Percentiles rank a stretch among this genome's conserved stretches.
These are phyloP conservation scores for Mimas tiliae DNA, from an alignment of 2,888 invertebrate genomes.

Conservation along the genomic window DNA sequence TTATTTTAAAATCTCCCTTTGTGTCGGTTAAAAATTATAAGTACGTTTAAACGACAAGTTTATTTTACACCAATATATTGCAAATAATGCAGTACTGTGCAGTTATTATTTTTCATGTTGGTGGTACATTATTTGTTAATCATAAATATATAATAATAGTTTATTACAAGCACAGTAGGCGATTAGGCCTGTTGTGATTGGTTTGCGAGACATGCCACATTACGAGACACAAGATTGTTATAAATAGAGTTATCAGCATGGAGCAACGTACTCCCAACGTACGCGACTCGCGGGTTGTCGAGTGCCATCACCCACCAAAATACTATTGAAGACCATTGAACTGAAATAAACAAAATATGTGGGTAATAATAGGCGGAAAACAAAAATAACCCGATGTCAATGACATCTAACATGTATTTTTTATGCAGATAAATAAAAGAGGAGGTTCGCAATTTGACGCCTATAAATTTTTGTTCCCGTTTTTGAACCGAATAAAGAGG, in stretches of 20 bases:
- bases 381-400: slow-evolving; percentile 4
- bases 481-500: too few relatives aligned
- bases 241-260: slow-evolving; percentile 74
- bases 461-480: too few relatives aligned
- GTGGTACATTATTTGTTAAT: neutral
- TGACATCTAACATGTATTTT: neutral
- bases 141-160: neutral
- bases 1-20: too few relatives aligned
- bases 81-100: too few relatives aligned
- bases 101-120: too few relatives aligned
- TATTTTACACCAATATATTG: too few relatives aligned
- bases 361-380: neutral
- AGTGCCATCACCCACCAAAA: slow-evolving; percentile 25
- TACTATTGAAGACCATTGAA: neutral
- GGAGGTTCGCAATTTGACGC: too few relatives aligned
- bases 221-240: slow-evolving; percentile 67
- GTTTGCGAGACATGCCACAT: slow-evolving; percentile 52
- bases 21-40: too few relatives aligned
- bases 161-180: slow-evolving; percentile 42
- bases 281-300: slow-evolving; percentile 34
- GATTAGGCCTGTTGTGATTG: slow-evolving; percentile 50
- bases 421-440: neutral
- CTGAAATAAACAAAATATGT: neutral
- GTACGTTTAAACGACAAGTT: too few relatives aligned
- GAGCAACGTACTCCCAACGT: slow-evolving; percentile 65